A percentile compares a stretch with the other conserved stretches of the same genome.
These are phyloP conservation scores for Rhabdophis nuchalis DNA, from an alignment of 2,797 vertebrate genomes.

Conservation along the genomic window DNA sequence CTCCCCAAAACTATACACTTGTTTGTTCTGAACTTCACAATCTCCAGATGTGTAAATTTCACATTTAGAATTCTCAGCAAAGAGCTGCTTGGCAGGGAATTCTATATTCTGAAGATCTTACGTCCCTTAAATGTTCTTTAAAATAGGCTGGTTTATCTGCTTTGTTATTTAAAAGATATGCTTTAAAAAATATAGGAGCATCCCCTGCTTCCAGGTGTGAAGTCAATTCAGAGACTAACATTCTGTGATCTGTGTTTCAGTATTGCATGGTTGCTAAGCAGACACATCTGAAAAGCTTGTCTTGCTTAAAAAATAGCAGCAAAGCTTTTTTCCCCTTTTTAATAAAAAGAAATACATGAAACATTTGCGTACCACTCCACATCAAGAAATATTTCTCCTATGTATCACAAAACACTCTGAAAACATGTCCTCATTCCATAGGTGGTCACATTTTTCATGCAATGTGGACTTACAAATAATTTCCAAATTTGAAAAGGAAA, in stretches of 20 bases:
- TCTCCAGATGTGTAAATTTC: background rate
- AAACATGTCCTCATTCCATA: background rate
- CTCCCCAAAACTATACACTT: background rate
- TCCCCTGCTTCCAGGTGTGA: background rate
- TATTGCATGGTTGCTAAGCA: background rate
- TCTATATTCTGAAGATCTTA: background rate
- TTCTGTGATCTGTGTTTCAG: background rate
- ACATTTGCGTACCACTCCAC: background rate
- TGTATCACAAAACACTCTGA: background rate
- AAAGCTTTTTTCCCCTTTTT: background rate
- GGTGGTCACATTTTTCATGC: background rate
- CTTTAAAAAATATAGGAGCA: background rate
- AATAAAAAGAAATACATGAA: background rate
- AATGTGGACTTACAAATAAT: background rate
- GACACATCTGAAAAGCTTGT: background rate
- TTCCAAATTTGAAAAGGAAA: background rate
- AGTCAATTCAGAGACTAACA: background rate
- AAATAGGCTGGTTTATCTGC: background rate
- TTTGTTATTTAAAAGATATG: background rate
- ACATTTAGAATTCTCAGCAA: background rate
- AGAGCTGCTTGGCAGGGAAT: background rate
- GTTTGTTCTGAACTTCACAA: background rate
- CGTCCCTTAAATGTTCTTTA: background rate
- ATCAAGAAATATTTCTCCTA: background rate
- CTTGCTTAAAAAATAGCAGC: background rate